These are phyloP conservation scores for Mesoligia furuncula DNA, from an alignment of 2,888 invertebrate genomes.

Conservation along the genomic window DNA sequence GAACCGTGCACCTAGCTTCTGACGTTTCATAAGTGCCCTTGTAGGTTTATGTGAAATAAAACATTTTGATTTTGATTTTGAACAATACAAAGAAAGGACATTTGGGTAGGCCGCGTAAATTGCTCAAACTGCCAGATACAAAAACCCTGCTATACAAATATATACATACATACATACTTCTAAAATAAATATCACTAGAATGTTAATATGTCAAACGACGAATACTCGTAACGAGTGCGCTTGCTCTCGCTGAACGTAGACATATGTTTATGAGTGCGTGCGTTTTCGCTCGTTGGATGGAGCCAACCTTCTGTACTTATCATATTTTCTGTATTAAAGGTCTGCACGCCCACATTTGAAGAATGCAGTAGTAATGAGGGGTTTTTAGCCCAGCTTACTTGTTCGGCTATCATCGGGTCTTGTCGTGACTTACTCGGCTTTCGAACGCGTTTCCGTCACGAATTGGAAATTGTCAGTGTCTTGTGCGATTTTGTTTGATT, in stretches of 20 bases:
- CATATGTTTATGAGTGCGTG: too few relatives aligned
- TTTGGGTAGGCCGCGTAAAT: too few relatives aligned
- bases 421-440: slow-evolving; percentile 63
- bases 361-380: slow-evolving; percentile 74
- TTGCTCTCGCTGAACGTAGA: background rate
- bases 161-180: too few relatives aligned
- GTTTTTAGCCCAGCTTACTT: slow-evolving; percentile 67
- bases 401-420: slow-evolving; percentile 50
- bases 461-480: slow-evolving; percentile 61
- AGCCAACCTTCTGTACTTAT: slow-evolving; percentile 6
- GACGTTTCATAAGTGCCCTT: too few relatives aligned
- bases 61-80: too few relatives aligned
- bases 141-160: too few relatives aligned
- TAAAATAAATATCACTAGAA: too few relatives aligned
- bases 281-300: background rate
- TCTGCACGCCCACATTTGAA: slow-evolving; percentile 57
- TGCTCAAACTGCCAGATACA: too few relatives aligned
- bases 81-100: too few relatives aligned
- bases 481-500: slow-evolving; percentile 51
- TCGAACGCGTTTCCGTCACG: slow-evolving; percentile 59
- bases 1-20: too few relatives aligned
- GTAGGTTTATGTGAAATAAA: too few relatives aligned
- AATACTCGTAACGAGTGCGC: background rate
- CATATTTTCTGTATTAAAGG: slow-evolving; percentile 25
- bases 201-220: background rate